Percentiles rank a stretch among this genome's conserved stretches.
Evolutionary conservation across 1,140 invertebrate species (phyloP).

Genomic region (Hyles vespertilio): DNA sequence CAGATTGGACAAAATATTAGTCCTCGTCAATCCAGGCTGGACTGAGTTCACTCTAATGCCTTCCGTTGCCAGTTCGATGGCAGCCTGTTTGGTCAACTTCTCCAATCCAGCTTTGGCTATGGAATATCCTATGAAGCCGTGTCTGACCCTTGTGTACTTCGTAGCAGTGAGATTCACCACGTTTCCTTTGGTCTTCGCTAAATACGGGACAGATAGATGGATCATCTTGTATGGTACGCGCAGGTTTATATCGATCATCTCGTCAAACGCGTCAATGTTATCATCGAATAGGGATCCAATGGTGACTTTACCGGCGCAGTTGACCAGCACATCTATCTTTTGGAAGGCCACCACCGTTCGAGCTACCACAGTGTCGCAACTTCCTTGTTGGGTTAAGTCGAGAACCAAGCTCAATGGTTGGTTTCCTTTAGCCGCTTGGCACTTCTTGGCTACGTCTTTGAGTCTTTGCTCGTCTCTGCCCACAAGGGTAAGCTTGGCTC

Average conservation of each 20-base stretch:
- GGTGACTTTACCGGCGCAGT: conserved; percentile 85
- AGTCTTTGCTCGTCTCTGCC: conserved; percentile 84
- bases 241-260: conserved; percentile 83
- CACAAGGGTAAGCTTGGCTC: conserved; percentile 77
- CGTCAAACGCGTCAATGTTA: conserved; percentile 81
- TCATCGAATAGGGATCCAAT: conserved; percentile 83
- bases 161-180: conserved; percentile 28
- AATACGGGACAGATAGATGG: conserved; percentile 82
- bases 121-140: conserved; percentile 25
- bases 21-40: conserved; percentile 78
- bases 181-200: conserved; percentile 75
- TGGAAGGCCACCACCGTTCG: conserved; percentile 76
- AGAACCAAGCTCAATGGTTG: conserved; percentile 62
- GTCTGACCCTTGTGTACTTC: conserved; percentile 16
- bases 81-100: conserved; percentile 81
- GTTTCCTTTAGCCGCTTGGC: conserved; percentile 69
- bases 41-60: conserved; percentile 81
- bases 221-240: conserved; percentile 83
- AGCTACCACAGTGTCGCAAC: conserved; percentile 77
- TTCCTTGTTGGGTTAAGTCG: conserved; percentile 79
- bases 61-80: conserved; percentile 70
- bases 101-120: conserved; percentile 68
- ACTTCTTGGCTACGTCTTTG: conserved; percentile 77
- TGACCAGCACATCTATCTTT: conserved; percentile 80
- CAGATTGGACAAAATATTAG: conserved; percentile 76